Conservation (phyloP, 1,140 invertebrate genomes). For the Trissolcus basalis region DNA sequence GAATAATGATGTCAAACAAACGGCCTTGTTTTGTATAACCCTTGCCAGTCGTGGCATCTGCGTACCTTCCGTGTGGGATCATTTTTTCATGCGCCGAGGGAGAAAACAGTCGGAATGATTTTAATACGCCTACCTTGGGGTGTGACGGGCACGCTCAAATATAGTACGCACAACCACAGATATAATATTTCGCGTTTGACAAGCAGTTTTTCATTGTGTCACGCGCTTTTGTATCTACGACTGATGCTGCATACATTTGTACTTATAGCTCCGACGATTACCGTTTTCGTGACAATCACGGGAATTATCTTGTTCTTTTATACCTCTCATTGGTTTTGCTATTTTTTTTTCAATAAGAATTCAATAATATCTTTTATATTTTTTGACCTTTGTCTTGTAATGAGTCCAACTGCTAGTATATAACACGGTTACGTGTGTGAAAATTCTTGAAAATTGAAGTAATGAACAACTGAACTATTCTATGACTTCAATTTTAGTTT, state of each 20-base stretch:
- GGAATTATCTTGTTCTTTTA: constrained; percentile 23
- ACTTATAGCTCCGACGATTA: constrained; percentile 30
- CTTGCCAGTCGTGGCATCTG: constrained; percentile 67
- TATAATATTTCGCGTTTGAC: constrained; percentile 63
- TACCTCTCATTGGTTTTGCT: too few species aligned
- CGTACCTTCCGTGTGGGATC: constrained; percentile 63
- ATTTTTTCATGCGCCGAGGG: constrained; percentile 62
- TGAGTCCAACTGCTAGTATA: too few species aligned
- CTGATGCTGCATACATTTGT: constrained; percentile 36
- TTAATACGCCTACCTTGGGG: constrained; percentile 71
- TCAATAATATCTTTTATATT: too few species aligned
- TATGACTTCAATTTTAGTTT: constrained; percentile 10
- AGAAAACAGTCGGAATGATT: constrained; percentile 64
- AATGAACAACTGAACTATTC: too few species aligned
- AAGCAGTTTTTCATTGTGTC: constrained; percentile 63
- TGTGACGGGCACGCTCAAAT: constrained; percentile 59
- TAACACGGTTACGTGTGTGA: too few species aligned
- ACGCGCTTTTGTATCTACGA: constrained; percentile 55
- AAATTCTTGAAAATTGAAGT: too few species aligned
- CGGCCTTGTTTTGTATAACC: constrained; percentile 63
- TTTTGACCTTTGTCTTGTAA: too few species aligned
- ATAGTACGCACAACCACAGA: constrained; percentile 61
- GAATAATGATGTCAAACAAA: constrained; percentile 74
- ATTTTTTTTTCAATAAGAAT: too few species aligned
- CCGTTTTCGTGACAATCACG: constrained; percentile 27